These are phyloP conservation scores for Macquaria ambigua DNA, from an alignment of 2,113 vertebrate genomes.

Conservation along the genomic window DNA sequence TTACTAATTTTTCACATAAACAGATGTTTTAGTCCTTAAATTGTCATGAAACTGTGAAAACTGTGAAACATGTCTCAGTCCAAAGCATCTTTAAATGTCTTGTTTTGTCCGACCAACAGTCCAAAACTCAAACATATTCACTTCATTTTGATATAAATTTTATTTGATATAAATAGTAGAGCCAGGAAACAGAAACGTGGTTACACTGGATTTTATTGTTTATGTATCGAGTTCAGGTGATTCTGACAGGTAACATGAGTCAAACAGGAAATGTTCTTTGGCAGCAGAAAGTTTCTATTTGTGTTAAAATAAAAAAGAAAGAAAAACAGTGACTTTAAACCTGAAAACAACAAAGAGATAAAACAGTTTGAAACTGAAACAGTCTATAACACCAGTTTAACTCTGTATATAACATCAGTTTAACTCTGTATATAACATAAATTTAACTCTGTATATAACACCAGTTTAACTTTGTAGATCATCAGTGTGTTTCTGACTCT, in stretches of 20 bases:
- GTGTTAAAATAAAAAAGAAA: neutral
- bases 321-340: neutral
- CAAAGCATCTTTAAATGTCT: no score
- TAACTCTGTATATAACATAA: no score
- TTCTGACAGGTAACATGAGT: neutral
- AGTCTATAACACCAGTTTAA: no score
- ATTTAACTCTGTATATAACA: no score
- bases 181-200: neutral
- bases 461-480: neutral
- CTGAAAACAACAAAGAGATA: slow-evolving; percentile 11
- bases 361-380: neutral
- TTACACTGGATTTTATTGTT: slow-evolving; percentile 51
- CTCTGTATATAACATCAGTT: neutral
- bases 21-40: no score
- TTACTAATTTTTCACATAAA: no score
- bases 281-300: slow-evolving; percentile 29
- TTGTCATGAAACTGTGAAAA: no score
- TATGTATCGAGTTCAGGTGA: slow-evolving; percentile 6
- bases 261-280: slow-evolving; percentile 62
- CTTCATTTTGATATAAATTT: no score
- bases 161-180: neutral
- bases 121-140: no score
- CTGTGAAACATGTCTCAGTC: no score
- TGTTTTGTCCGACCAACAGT: neutral
- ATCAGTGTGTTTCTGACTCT: neutral